Evolutionary conservation across 2,888 invertebrate species (phyloP), one percentile per base, ranked within the genome.

Genomic region (Lepidochitona cinerea): DNA sequence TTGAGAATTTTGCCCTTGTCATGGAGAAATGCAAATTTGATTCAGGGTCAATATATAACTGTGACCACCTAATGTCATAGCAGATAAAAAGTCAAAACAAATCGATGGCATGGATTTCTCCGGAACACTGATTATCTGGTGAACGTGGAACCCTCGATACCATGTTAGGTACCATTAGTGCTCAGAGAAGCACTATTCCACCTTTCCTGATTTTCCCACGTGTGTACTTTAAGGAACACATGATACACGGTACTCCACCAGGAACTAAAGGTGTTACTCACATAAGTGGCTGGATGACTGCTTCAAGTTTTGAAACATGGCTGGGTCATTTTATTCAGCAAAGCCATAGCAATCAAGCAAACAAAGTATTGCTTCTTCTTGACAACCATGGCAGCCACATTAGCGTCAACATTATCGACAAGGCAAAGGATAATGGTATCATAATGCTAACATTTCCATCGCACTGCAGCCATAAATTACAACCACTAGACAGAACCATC

Each of bases 401-500:
- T 18, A 67, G 75, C 26, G n/a, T 70, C 23, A 12, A 53, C 18
- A n/a, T 35, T 14, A n/a, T 70, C n/a, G 70, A 70, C 32, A 66
- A 26, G 14, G 70, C 70, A 14, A 54, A 36, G 14, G 54, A 53
- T 6, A 70, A 70, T 70, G 59, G n/a, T n/a, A n/a, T n/a, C n/a
- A n/a, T n/a, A n/a, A n/a, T n/a, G n/a, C n/a, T n/a, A n/a, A n/a
- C n/a, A n/a, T n/a, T n/a, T n/a, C n/a, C n/a, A n/a, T n/a, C n/a
- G n/a, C n/a, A n/a, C n/a, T n/a, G n/a, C n/a, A n/a, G n/a, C n/a
- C n/a, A 87, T 68, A 90, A 89, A 76, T 73, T 91, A 54, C 91
- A 91, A 81, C 90, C 90, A 5, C 81, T 91, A n/a, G 89, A 91
- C 79, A 85, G 87, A 14, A 84, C 87, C 41, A 81, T 91, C 7